Evolutionary conservation across 2,797 vertebrate genomes (phyloP), one percentile per base, ranked within the genome.

Genomic region (Leucoraja ocellata): DNA sequence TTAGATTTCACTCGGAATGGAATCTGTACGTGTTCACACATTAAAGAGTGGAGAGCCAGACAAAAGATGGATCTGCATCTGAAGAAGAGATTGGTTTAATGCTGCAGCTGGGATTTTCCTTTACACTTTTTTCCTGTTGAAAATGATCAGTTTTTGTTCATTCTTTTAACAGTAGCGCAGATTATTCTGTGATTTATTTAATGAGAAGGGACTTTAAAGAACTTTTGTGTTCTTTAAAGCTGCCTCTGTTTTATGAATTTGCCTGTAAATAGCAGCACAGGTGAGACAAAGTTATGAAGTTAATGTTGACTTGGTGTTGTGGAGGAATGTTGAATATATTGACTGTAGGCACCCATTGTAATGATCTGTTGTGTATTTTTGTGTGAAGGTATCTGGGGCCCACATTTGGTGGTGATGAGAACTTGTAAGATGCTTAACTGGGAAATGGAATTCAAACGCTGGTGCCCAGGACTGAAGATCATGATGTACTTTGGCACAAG

Each of bases 371-470:
- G 7, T 73, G 32, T 46, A 39, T 91, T 91, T 46, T 14, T 73
- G 71, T 54, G 21, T 88, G 25, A 76, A 99, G 99, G 98, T 83
- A 97, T 98, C 4, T 99, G 99, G 99, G 99, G 99, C 25, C 99
- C 99, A n/a, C 99, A 99, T 93, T 97, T 99, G 65, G 97, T 99
- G 71, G 97, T 99, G 2, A 98, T 98, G 21, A 97, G 99, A 93
- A 98, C 98, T 14, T 98, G 97, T 95, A 99, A 98, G 95, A 96
- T 99, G 78, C 21, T 99, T 61, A 99, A 96, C 93, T 99, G 99
- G 99, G 99, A 99, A 94, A 96, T 99, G 91, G 99, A 99, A 94
- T 95, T 99, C 94, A 99, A 99, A 94, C 98, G 99, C 21, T 99
- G 99, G 99, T 99, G 98, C 94, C 99, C 99, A 0, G 98, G 98